Evolutionary conservation across 2,113 vertebrate species (phyloP), one percentile per base, ranked within the genome.

Genomic region (Agelaius phoeniceus): DNA sequence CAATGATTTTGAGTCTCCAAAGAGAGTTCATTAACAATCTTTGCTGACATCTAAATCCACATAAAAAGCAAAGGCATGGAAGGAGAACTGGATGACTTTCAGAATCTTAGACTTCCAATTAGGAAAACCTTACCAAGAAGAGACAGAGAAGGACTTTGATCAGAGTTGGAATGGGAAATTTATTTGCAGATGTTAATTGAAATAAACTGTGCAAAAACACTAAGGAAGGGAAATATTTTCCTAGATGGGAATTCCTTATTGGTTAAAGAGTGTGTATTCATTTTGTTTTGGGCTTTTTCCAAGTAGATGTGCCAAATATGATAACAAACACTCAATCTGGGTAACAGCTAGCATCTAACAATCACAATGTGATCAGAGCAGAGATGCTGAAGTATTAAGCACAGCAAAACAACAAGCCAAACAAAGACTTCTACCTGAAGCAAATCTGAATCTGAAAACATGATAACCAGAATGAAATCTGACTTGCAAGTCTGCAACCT

Each of bases 21-120:
- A 92, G 80, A 93, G 48, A 93, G 78, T 94, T 87, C 92, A 78
- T 95, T 94, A 93, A 92, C 73, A 84, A 65, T 88, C 90, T 93
- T 85, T 5, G 2, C 68, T 92, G 88, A 95, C 79, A 90, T 78
- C 68, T 90, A 52, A 86, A 96, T 86, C 78, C 79, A 68, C 22
- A 30, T 73, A 68, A 88, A 94, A 97, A 90, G 44, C 57, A 92
- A 86, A 86, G 48, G 39, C 59, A 65, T 41, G 72, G 95, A 97
- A 90, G 61, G 72, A 93, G 59, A 89, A 65, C 21, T 90, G 83
- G 85, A 90, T 68, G 92, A 87, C 66, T 95, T 90, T 84, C 88
- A 93, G 74, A 61, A 90, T 61, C 35, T 65, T 52, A 88, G 79
- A 52, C 11, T 90, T 96, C 49, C 94, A 92, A 43, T 82, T 82